Evolutionary conservation across 2,797 vertebrate species (phyloP).

Genomic region (Melopsittacus undulatus): DNA sequence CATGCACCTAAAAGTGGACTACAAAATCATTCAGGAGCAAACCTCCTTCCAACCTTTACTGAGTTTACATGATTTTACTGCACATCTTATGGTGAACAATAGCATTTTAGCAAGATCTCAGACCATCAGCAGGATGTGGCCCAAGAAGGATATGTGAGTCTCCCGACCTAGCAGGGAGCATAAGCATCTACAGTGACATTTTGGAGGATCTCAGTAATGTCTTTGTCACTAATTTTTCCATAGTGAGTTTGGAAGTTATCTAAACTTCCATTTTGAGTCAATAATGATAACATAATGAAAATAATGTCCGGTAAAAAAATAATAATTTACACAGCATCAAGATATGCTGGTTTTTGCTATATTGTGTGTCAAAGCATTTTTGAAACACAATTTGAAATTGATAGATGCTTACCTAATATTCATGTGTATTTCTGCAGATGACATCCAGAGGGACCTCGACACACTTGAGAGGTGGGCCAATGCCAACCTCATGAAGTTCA

Average conservation of each 20-base stretch:
- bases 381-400: conserved; percentile 10
- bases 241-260: not conserved
- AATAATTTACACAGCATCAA: not conserved
- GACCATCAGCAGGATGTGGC: not conserved
- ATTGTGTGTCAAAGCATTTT: not conserved
- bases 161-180: not conserved
- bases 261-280: not conserved
- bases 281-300: not conserved
- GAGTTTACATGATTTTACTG: not conserved
- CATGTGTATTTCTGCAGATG: conserved; percentile 30
- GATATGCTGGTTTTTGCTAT: not conserved
- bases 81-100: not conserved
- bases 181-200: not conserved
- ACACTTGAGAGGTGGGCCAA: not conserved
- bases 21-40: not conserved
- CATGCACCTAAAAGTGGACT: not conserved
- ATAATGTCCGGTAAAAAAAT: not conserved
- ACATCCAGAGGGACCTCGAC: not conserved
- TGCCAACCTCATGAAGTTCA: not conserved
- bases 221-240: not conserved
- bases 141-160: not conserved
- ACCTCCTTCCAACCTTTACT: not conserved
- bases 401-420: conserved; percentile 31
- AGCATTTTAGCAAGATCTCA: not conserved
- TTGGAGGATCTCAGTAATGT: not conserved